These are phyloP conservation scores for Margaritifera margaritifera DNA, from an alignment of 2,888 invertebrate genomes.

Conservation along the genomic window DNA sequence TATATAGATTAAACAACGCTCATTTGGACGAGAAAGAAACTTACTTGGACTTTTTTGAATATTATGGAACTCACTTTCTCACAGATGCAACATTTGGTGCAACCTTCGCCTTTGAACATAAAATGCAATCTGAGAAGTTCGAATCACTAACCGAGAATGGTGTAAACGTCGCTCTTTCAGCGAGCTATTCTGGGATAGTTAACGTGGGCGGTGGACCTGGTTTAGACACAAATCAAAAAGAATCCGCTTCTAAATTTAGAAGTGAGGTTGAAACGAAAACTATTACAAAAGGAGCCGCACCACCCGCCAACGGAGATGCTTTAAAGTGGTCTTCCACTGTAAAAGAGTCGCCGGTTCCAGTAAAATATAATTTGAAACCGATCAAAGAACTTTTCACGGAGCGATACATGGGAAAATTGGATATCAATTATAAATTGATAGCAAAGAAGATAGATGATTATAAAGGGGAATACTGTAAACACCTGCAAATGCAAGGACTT, in stretches of 20 bases:
- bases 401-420: constrained; percentile 12
- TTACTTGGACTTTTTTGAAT: constrained; percentile 3
- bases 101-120: constrained; percentile 11
- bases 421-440: constrained; percentile 15
- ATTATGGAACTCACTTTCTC: constrained; percentile 12
- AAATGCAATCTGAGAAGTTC: constrained; percentile 5
- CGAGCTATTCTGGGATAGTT: constrained; percentile 11
- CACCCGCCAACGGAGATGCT: constrained; percentile 27
- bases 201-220: constrained; percentile 16
- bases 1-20: not conserved
- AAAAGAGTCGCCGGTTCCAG: constrained; percentile 21
- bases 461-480: constrained; percentile 9
- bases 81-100: constrained; percentile 10
- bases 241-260: constrained; percentile 9
- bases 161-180: constrained; percentile 5
- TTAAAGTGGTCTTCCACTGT: constrained; percentile 28
- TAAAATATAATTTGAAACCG: constrained; percentile 11
- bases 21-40: not conserved
- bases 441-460: constrained; percentile 3
- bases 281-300: constrained; percentile 23
- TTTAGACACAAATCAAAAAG: constrained; percentile 9
- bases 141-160: not conserved
- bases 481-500: constrained; percentile 3
- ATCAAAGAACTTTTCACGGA: constrained; percentile 24
- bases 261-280: constrained; percentile 19